A percentile compares a stretch with the other conserved stretches of the same genome.
phyloP scores from a whole-genome alignment of 2,888 invertebrate species.

The Agriotes lineatus region DNA sequence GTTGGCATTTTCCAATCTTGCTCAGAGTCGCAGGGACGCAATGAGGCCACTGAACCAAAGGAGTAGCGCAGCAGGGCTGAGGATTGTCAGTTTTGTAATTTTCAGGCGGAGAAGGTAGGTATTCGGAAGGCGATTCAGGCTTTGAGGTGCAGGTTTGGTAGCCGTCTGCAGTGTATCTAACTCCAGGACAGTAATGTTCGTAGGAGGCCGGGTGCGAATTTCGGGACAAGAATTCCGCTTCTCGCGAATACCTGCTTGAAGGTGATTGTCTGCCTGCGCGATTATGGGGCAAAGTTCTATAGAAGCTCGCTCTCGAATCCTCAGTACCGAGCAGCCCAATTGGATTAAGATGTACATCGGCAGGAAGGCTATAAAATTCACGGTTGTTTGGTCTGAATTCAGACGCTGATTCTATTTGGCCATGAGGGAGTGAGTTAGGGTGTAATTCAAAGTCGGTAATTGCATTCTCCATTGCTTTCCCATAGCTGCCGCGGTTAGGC shows the following conservation, averaged over 20 bases:
- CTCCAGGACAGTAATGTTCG: conserved; percentile 71
- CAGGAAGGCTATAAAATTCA: conserved; percentile 74
- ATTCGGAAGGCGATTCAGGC: conserved; percentile 52
- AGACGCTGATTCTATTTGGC: conserved; percentile 30
- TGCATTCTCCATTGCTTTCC: conserved; percentile 58
- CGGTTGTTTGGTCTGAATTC: conserved; percentile 59
- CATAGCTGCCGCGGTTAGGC: conserved; percentile 53
- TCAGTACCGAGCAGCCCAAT: conserved; percentile 82
- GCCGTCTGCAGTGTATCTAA: conserved; percentile 84
- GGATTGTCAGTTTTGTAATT: conserved; percentile 76
- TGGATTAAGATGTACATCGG: conserved; percentile 81
- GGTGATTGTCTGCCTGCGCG: conserved; percentile 69
- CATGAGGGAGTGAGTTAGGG: conserved; percentile 62
- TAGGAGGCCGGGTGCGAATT: conserved; percentile 65
- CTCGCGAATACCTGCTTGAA: conserved; percentile 71
- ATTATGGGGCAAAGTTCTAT: conserved; percentile 84
- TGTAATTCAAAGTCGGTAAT: conserved; percentile 53
- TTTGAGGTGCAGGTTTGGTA: conserved; percentile 69
- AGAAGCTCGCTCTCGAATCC: conserved; percentile 76
- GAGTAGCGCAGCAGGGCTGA: conserved; percentile 57
- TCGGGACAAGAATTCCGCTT: conserved; percentile 75
- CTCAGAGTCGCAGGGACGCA: conserved; percentile 64
- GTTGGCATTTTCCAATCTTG: not conserved
- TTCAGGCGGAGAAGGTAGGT: conserved; percentile 76
- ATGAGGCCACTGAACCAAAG: conserved; percentile 67